A percentile compares a stretch with the other conserved stretches of the same genome.
Conservation (phyloP, 1,140 invertebrate genomes). For the Drosophila virilis region DNA sequence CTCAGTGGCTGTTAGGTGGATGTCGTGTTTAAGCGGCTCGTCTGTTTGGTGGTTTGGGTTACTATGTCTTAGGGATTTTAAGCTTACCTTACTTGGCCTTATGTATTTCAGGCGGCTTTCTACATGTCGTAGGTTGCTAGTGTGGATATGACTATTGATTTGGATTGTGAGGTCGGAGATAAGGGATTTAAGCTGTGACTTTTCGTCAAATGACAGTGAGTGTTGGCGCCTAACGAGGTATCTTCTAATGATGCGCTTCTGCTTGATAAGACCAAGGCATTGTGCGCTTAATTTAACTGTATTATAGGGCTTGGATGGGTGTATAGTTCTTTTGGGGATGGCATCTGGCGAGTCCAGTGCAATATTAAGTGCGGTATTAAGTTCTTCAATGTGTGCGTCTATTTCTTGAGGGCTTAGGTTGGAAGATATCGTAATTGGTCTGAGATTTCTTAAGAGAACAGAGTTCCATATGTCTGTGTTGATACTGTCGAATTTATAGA, state of each 20-base stretch:
- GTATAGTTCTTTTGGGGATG: not conserved
- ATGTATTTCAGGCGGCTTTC: no score
- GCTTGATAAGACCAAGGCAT: no score
- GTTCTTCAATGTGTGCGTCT: not conserved
- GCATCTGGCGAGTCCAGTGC: constrained; percentile 4
- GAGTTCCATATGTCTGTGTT: constrained; percentile 3
- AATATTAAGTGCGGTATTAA: not conserved
- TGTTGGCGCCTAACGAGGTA: no score
- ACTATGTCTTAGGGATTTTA: no score
- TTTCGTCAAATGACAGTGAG: no score
- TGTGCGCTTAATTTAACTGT: not conserved
- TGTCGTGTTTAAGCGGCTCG: not conserved
- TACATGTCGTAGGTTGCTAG: no score
- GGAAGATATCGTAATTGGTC: not conserved
- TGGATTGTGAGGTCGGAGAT: no score
- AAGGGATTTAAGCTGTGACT: no score
- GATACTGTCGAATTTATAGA: constrained; percentile 4
- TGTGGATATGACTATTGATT: no score
- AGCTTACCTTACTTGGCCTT: no score
- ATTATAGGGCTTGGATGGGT: not conserved
- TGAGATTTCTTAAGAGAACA: not conserved
- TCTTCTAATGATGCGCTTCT: no score
- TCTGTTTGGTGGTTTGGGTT: no score
- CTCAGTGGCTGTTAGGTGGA: not conserved
- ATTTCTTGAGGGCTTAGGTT: constrained; percentile 6